Evolutionary conservation across 2,113 vertebrate genomes (phyloP).

Genomic region (Halcyon malimbica): DNA sequence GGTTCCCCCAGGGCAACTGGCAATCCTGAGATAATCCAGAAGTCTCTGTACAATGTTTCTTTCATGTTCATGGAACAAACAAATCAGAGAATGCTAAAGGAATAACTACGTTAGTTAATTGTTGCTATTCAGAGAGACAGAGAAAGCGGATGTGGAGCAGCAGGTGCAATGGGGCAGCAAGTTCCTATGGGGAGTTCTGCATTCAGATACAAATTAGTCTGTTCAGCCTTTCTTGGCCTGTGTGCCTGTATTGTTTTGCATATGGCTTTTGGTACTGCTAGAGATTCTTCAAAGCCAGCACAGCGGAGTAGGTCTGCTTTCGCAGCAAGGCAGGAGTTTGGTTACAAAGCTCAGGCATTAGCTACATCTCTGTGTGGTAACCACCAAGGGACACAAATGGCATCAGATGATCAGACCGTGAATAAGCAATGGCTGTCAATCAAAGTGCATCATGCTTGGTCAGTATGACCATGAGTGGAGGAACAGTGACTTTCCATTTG

Average conservation of each 20-base stretch:
- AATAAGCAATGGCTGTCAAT: background rate
- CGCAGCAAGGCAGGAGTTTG: background rate
- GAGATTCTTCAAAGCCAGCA: background rate
- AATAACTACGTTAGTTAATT: background rate
- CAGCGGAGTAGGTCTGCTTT: background rate
- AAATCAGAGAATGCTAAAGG: background rate
- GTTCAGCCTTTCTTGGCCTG: background rate
- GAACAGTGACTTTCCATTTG: background rate
- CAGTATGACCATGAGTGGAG: no score
- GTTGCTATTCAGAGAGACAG: background rate
- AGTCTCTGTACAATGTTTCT: background rate
- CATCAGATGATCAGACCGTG: background rate
- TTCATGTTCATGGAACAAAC: background rate
- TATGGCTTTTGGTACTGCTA: background rate
- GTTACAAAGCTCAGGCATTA: background rate
- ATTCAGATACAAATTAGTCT: background rate
- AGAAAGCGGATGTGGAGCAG: background rate
- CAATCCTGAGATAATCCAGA: background rate
- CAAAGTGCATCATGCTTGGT: background rate
- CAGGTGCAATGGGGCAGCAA: background rate
- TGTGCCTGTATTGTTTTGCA: background rate
- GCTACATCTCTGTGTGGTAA: background rate
- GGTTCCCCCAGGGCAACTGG: background rate
- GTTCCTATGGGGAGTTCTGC: background rate
- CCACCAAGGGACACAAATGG: background rate